A percentile compares a stretch with the other conserved stretches of the same genome.
These are phyloP conservation scores for Micropoecilia bifurca DNA, from an alignment of 2,797 vertebrate species.

Conservation along the genomic window DNA sequence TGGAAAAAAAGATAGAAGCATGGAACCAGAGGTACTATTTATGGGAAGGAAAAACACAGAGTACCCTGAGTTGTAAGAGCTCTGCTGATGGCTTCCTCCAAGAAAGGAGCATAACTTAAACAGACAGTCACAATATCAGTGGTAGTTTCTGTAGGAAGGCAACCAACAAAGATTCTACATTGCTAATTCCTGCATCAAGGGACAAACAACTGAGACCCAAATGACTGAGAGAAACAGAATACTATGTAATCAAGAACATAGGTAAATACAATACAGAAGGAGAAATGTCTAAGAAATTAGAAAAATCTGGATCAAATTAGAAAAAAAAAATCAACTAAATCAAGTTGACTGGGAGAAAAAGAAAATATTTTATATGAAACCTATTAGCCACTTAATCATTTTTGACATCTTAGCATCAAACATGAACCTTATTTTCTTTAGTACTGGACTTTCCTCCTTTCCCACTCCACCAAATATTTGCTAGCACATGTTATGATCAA, in stretches of 20 bases:
- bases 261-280: background rate
- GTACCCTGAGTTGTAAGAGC: background rate
- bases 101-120: background rate
- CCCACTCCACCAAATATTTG: background rate
- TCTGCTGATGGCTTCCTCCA: background rate
- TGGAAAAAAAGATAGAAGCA: background rate
- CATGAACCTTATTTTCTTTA: background rate
- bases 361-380: background rate
- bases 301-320: background rate
- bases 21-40: background rate
- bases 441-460: background rate
- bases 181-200: background rate
- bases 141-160: background rate
- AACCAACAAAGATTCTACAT: background rate
- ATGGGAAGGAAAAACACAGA: background rate
- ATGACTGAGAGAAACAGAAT: background rate
- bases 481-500: background rate
- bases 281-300: background rate
- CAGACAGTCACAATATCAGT: background rate
- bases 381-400: background rate
- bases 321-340: background rate
- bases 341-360: background rate
- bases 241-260: background rate
- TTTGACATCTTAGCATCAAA: background rate
- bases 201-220: background rate